These are phyloP conservation scores for Octodon degus DNA, from an alignment of 2,113 vertebrate species.

Conservation along the genomic window DNA sequence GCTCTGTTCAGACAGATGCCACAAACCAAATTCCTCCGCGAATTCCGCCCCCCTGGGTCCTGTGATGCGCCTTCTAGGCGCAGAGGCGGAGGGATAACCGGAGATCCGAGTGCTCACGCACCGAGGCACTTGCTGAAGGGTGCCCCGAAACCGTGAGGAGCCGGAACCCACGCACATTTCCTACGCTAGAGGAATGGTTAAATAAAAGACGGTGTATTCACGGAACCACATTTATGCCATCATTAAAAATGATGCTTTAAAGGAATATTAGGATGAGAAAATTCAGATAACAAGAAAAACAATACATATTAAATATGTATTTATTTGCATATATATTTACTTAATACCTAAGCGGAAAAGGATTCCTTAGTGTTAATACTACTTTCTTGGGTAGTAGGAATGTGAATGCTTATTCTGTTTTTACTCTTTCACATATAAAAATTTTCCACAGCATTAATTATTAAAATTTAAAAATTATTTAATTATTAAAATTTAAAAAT, in stretches of 20 bases:
- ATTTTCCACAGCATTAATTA: background rate
- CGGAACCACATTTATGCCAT: background rate
- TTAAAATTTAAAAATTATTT: background rate
- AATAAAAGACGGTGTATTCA: background rate
- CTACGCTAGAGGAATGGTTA: background rate
- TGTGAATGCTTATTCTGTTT: background rate
- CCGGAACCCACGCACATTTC: background rate
- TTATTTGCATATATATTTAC: background rate
- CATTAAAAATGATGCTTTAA: background rate
- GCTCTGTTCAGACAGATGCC: background rate
- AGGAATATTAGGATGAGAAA: background rate
- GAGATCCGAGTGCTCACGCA: background rate
- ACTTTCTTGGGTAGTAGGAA: background rate
- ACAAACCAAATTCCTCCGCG: background rate
- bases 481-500: background rate
- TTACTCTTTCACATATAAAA: background rate
- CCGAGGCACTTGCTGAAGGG: background rate
- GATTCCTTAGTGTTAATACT: background rate
- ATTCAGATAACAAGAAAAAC: background rate
- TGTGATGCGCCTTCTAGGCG: background rate
- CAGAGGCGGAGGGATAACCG: background rate
- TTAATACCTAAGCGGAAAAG: background rate
- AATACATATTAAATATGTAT: background rate
- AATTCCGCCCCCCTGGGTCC: background rate
- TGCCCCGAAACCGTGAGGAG: background rate